Percentiles rank a stretch among this genome's conserved stretches.
Conservation (phyloP, 2,888 invertebrate species). For the Andrena marginata region DNA sequence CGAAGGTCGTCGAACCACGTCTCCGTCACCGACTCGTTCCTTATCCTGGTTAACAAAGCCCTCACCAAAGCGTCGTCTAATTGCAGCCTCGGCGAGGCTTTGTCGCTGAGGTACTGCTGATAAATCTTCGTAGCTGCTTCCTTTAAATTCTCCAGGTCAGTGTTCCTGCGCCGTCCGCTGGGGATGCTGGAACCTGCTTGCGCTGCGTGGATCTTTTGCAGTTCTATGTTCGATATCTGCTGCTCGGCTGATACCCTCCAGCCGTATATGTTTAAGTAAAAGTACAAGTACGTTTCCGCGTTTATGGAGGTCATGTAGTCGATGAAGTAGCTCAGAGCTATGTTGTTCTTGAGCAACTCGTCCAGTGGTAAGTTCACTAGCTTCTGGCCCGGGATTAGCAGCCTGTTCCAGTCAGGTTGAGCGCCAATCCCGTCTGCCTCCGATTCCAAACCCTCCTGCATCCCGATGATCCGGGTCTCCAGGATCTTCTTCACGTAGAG, state of each 20-base stretch:
- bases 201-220: slow-evolving; percentile 85
- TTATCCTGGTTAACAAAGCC: slow-evolving; percentile 87
- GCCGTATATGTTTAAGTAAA: slow-evolving; percentile 90
- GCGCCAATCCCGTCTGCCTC: slow-evolving; percentile 82
- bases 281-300: slow-evolving; percentile 91
- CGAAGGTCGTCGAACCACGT: slow-evolving; percentile 95
- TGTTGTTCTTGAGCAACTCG: slow-evolving; percentile 91
- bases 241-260: slow-evolving; percentile 91
- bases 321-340: slow-evolving; percentile 91
- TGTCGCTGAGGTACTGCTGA: slow-evolving; percentile 92
- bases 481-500: slow-evolving; percentile 92
- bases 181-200: slow-evolving; percentile 65
- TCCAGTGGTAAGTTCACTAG: slow-evolving; percentile 89
- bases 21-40: slow-evolving; percentile 88
- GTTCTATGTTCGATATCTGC: slow-evolving; percentile 87
- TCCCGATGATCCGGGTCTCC: slow-evolving; percentile 87
- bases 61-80: slow-evolving; percentile 88
- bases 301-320: slow-evolving; percentile 91
- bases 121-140: slow-evolving; percentile 91
- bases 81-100: slow-evolving; percentile 88
- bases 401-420: slow-evolving; percentile 84
- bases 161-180: slow-evolving; percentile 75
- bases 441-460: slow-evolving; percentile 86
- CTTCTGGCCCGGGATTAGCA: slow-evolving; percentile 85
- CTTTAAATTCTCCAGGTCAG: slow-evolving; percentile 85